phyloP scores from a whole-genome alignment of 1,140 invertebrate species.

The Globodera rostochiensis region DNA sequence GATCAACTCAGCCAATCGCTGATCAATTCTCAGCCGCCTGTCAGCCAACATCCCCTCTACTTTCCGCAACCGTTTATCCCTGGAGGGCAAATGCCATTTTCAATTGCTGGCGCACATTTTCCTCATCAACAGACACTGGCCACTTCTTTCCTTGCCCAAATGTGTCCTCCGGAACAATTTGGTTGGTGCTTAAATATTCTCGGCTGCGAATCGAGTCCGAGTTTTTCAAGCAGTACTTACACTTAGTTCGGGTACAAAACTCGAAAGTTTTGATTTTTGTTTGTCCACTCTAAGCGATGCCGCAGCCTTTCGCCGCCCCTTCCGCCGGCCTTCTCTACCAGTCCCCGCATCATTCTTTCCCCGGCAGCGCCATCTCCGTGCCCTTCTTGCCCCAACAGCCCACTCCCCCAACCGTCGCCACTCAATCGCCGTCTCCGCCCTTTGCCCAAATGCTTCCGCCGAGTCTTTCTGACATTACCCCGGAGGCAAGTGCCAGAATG shows the following conservation, averaged over 20 bases:
- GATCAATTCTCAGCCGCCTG: not conserved
- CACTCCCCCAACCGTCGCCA: constrained; percentile 7
- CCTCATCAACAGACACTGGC: constrained; percentile 12
- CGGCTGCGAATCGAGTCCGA: too few species aligned
- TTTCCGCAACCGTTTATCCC: constrained; percentile 6
- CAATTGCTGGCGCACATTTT: not conserved
- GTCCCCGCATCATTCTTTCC: not conserved
- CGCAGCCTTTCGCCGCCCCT: constrained; percentile 30
- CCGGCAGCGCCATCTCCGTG: not conserved
- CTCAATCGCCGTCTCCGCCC: constrained; percentile 32
- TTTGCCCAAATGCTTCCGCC: constrained; percentile 41
- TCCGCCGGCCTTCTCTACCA: constrained; percentile 42
- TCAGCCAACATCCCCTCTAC: constrained; percentile 13
- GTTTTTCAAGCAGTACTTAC: too few species aligned
- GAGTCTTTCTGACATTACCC: constrained; percentile 35
- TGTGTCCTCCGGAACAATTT: constrained; percentile 9
- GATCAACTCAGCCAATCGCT: not conserved
- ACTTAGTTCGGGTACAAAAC: too few species aligned
- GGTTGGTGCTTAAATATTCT: not conserved
- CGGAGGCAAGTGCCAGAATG: constrained; percentile 37
- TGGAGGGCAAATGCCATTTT: not conserved
- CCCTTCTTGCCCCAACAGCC: constrained; percentile 40
- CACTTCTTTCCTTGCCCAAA: constrained; percentile 15
- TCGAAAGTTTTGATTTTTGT: not conserved
- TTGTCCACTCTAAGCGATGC: not conserved